Evolutionary conservation across 2,797 vertebrate genomes (phyloP).

Genomic region (Coregonus sp.): DNA sequence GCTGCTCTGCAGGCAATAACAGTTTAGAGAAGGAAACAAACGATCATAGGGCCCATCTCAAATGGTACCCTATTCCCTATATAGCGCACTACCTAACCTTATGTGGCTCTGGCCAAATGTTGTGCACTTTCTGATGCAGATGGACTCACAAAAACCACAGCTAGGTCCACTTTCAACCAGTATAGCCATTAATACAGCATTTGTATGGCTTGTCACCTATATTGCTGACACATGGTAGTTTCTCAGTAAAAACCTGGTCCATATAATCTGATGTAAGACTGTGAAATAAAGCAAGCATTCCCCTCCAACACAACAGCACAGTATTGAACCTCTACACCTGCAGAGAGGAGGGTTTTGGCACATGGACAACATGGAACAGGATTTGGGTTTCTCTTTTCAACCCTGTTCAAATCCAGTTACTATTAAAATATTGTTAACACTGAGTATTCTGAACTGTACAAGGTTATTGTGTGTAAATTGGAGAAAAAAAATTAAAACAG

Average conservation of each 20-base stretch:
- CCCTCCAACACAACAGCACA: background rate
- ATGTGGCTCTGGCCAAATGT: background rate
- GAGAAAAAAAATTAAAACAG: slow-evolving; percentile 31
- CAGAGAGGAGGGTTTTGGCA: slow-evolving; percentile 15
- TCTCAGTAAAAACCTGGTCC: background rate
- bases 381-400: slow-evolving; percentile 11
- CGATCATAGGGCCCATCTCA: slow-evolving; percentile 20
- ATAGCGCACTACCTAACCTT: background rate
- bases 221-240: background rate
- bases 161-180: background rate
- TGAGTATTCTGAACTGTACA: slow-evolving; percentile 1
- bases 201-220: background rate
- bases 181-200: background rate
- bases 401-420: background rate
- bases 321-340: background rate
- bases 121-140: background rate
- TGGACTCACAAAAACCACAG: background rate
- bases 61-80: background rate
- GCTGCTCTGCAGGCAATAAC: slow-evolving; percentile 56
- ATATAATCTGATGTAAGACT: background rate
- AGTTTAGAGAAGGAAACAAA: slow-evolving; percentile 50
- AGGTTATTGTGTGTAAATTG: slow-evolving; percentile 1
- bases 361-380: slow-evolving; percentile 3
- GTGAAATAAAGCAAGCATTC: background rate
- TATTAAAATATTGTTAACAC: background rate